phyloP scores from a whole-genome alignment of 2,113 vertebrate species.

The Bufo gargarizans region DNA sequence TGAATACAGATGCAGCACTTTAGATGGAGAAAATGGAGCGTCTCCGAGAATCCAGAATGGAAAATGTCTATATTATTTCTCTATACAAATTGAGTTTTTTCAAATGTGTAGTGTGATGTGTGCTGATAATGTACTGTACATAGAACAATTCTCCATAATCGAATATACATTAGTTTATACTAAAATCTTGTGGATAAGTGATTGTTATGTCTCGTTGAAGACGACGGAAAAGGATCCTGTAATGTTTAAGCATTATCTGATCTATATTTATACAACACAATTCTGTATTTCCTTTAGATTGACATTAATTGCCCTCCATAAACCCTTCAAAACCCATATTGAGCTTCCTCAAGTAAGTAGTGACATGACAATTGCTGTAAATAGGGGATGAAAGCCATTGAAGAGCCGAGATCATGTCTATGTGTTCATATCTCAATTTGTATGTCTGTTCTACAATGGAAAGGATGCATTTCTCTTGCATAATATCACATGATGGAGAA shows the following conservation, averaged over 20 bases:
- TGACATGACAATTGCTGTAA: conserved; percentile 12
- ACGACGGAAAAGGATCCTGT: not conserved
- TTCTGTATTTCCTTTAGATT: conserved; percentile 18
- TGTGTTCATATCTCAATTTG: not conserved
- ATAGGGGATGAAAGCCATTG: not conserved
- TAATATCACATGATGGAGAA: not conserved
- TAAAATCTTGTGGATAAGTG: not conserved
- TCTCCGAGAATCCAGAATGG: not conserved
- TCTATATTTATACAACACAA: conserved; percentile 28
- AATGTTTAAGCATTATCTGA: conserved; percentile 1
- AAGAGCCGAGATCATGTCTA: not conserved
- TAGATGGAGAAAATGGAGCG: conserved; percentile 9
- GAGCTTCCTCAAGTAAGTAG: not conserved
- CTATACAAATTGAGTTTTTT: not conserved
- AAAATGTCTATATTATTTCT: not conserved
- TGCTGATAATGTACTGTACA: not conserved
- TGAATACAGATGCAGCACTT: conserved; percentile 26
- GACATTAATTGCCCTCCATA: conserved; percentile 37
- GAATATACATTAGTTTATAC: not conserved
- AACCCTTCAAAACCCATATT: conserved; percentile 10
- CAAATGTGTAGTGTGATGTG: not conserved
- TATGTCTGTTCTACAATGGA: not conserved
- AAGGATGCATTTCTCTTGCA: not conserved
- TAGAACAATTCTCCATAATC: not conserved
- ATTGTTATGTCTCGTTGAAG: conserved; percentile 1